Conservation (phyloP, 2,888 invertebrate genomes). For the Ectemnius continuus region DNA sequence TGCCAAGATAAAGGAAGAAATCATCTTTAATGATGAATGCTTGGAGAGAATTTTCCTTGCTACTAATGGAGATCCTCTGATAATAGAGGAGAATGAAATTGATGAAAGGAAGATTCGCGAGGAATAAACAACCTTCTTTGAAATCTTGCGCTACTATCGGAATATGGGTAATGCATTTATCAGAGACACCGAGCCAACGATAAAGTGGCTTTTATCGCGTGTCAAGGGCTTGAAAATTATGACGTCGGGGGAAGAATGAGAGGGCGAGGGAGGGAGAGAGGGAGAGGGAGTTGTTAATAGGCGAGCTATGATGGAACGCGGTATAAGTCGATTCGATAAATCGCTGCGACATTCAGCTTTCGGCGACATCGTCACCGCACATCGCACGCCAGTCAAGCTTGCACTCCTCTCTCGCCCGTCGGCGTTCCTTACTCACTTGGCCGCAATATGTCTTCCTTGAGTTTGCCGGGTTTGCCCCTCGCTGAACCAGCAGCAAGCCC, state of each 20-base stretch:
- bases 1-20: too few relatives aligned
- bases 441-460: slow-evolving; percentile 62
- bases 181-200: background rate
- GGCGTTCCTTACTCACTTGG: slow-evolving; percentile 57
- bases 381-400: slow-evolving; percentile 61
- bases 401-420: slow-evolving; percentile 46
- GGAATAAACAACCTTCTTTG: too few relatives aligned
- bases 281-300: background rate
- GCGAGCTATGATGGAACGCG: slow-evolving; percentile 32
- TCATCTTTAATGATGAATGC: too few relatives aligned
- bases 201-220: slow-evolving; percentile 6
- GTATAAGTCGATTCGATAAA: slow-evolving; percentile 66
- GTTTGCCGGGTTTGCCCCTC: slow-evolving; percentile 50
- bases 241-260: background rate
- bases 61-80: too few relatives aligned
- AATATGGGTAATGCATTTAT: background rate
- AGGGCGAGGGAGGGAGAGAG: background rate
- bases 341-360: slow-evolving; percentile 62
- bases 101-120: too few relatives aligned
- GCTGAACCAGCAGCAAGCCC: slow-evolving; percentile 34
- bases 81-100: too few relatives aligned
- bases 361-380: slow-evolving; percentile 64
- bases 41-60: too few relatives aligned
- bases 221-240: background rate
- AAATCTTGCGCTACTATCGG: too few relatives aligned